These are phyloP conservation scores for Dicrostonyx torquatus DNA, from an alignment of 2,797 vertebrate genomes.

Conservation along the genomic window DNA sequence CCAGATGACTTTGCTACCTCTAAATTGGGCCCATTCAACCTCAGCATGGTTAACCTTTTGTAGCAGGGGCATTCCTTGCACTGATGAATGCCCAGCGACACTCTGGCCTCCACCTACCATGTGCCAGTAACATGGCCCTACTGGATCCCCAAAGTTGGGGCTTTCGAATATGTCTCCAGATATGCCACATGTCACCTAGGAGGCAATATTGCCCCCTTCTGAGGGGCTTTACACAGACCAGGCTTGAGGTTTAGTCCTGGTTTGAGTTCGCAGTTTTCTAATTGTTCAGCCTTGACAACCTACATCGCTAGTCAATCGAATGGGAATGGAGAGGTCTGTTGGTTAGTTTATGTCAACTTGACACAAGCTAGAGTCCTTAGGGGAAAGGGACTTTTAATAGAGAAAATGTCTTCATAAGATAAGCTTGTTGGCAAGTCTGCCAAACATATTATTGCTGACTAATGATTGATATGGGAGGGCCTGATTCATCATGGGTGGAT, in stretches of 20 bases:
- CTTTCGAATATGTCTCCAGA: background rate
- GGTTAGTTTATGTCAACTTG: background rate
- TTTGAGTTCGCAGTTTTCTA: background rate
- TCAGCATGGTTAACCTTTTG: background rate
- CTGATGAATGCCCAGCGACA: background rate
- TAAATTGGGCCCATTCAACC: background rate
- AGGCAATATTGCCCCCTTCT: background rate
- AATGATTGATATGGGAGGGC: background rate
- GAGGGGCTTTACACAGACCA: background rate
- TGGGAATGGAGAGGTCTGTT: background rate
- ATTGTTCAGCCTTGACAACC: background rate
- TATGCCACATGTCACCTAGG: background rate
- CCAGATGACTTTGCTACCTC: slow-evolving; percentile 5
- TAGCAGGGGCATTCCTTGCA: background rate
- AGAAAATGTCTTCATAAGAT: background rate
- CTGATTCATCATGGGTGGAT: background rate
- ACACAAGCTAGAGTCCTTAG: background rate
- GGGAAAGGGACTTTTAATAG: background rate
- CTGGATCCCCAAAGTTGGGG: background rate
- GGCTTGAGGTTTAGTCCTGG: background rate
- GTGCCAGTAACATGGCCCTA: background rate
- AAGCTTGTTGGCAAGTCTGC: background rate
- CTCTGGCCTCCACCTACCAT: background rate
- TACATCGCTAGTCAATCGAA: background rate
- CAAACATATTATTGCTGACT: background rate